Conservation (phyloP, 2,888 invertebrate genomes). For the Criorhina ranunculi region DNA sequence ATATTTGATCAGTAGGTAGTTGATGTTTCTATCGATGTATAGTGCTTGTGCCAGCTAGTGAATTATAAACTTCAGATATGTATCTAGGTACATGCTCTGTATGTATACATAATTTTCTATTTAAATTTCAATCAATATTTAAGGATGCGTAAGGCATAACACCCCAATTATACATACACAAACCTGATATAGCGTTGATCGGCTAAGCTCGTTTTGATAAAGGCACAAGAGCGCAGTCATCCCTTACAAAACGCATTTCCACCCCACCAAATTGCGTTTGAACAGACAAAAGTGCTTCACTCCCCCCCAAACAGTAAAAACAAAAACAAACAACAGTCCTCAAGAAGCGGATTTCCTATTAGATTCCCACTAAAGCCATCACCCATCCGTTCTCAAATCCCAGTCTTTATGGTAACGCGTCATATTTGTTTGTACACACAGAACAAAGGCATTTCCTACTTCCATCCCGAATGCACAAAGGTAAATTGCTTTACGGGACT, state of each 20-base stretch:
- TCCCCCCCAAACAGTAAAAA: background rate
- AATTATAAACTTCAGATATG: no score
- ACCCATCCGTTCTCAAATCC: slow-evolving; percentile 70
- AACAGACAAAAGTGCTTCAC: slow-evolving; percentile 42
- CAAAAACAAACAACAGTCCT: slow-evolving; percentile 67
- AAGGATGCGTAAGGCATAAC: slow-evolving; percentile 28
- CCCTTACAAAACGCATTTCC: slow-evolving; percentile 39
- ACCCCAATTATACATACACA: background rate
- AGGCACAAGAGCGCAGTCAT: slow-evolving; percentile 8
- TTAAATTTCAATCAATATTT: slow-evolving; percentile 36
- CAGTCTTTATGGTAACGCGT: slow-evolving; percentile 71
- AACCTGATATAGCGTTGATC: slow-evolving; percentile 51
- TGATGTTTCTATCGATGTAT: no score
- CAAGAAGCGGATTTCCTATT: slow-evolving; percentile 75
- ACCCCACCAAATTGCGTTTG: slow-evolving; percentile 40
- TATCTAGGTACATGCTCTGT: background rate
- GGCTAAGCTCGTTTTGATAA: slow-evolving; percentile 64
- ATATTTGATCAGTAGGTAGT: no score
- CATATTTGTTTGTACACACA: slow-evolving; percentile 70
- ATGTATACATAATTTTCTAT: background rate
- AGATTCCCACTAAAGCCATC: slow-evolving; percentile 70
- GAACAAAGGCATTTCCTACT: slow-evolving; percentile 72
- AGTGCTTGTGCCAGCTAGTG: no score
- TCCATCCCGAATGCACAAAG: slow-evolving; percentile 75
- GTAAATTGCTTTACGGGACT: slow-evolving; percentile 68